Percentiles rank a stretch among this genome's conserved stretches.
Evolutionary conservation across 2,797 vertebrate genomes (phyloP).

Genomic region (Eulemur rubriventer): DNA sequence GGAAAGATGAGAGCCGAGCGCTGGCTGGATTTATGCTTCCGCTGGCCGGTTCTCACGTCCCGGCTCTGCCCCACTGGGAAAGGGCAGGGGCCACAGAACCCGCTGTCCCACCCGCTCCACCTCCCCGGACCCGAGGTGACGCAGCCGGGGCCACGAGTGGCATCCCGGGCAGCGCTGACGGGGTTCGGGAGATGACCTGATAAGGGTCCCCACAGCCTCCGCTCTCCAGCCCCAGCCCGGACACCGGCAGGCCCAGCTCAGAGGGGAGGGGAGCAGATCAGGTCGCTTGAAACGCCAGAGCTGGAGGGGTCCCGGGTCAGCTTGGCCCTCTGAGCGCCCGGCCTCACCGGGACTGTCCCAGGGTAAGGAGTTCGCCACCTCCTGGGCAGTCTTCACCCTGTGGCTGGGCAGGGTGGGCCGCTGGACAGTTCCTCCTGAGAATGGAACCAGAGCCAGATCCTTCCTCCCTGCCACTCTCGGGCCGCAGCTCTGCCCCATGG

Average conservation of each 20-base stretch:
- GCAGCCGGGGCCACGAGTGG: neutral
- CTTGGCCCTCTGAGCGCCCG: neutral
- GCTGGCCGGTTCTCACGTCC: slow-evolving; percentile 23
- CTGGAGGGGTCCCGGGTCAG: neutral
- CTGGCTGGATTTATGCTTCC: slow-evolving; percentile 39
- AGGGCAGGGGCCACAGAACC: neutral
- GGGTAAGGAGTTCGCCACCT: fast-evolving
- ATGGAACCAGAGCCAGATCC: fast-evolving
- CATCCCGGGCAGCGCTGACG: neutral
- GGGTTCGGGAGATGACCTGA: slow-evolving; percentile 42
- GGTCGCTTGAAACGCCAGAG: neutral
- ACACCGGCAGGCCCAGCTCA: neutral
- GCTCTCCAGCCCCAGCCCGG: neutral
- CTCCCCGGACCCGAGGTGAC: slow-evolving; percentile 34
- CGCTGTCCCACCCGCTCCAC: neutral
- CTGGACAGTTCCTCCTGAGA: fast-evolving
- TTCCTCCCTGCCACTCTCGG: fast-evolving
- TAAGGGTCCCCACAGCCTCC: neutral
- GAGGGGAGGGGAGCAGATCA: neutral
- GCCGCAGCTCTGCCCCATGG: neutral
- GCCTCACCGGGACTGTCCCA: neutral
- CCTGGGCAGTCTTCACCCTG: fast-evolving
- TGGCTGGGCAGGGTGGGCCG: neutral
- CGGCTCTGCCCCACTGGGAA: neutral
- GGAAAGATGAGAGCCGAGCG: neutral